Percentiles rank a stretch among this genome's conserved stretches.
phyloP scores from a whole-genome alignment of 1,140 invertebrate genomes.

The Mylabris phalerata region DNA sequence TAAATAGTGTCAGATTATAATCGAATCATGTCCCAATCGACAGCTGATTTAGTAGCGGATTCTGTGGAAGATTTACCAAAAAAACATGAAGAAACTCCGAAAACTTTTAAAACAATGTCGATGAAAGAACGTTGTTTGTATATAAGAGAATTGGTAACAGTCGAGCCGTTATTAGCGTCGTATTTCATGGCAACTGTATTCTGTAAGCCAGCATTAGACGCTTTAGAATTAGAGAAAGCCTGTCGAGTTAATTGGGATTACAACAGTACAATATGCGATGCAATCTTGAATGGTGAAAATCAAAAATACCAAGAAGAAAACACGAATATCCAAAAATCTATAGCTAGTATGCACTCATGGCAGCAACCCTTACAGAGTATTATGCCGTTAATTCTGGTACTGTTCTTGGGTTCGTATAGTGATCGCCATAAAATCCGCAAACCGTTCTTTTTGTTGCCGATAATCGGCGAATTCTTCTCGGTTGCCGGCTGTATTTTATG shows the following conservation, averaged over 20 bases:
- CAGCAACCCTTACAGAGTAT: slow-evolving; percentile 37
- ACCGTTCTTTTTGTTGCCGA: slow-evolving; percentile 54
- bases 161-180: slow-evolving; percentile 35
- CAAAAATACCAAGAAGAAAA: slow-evolving; percentile 27
- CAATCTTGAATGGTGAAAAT: slow-evolving; percentile 44
- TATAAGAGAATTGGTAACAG: slow-evolving; percentile 34
- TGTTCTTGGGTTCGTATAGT: slow-evolving; percentile 59
- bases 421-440: slow-evolving; percentile 57
- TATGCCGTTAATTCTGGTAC: slow-evolving; percentile 50
- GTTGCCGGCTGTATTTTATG: slow-evolving; percentile 46
- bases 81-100: slow-evolving; percentile 7
- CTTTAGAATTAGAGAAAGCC: slow-evolving; percentile 35
- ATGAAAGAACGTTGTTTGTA: slow-evolving; percentile 25
- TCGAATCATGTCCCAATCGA: slow-evolving; percentile 12
- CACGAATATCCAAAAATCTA: slow-evolving; percentile 32
- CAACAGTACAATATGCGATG: slow-evolving; percentile 34
- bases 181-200: slow-evolving; percentile 32
- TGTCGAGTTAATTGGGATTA: slow-evolving; percentile 30
- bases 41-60: slow-evolving; percentile 34
- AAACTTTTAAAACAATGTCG: slow-evolving; percentile 26
- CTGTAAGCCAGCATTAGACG: slow-evolving; percentile 27
- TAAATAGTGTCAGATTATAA: too few relatives aligned
- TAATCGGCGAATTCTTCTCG: slow-evolving; percentile 51
- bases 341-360: slow-evolving; percentile 39
- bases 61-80: slow-evolving; percentile 27